Base-by-base conservation (phyloP, 2,888 invertebrate species). In the Platycheirus albimanus region DNA sequence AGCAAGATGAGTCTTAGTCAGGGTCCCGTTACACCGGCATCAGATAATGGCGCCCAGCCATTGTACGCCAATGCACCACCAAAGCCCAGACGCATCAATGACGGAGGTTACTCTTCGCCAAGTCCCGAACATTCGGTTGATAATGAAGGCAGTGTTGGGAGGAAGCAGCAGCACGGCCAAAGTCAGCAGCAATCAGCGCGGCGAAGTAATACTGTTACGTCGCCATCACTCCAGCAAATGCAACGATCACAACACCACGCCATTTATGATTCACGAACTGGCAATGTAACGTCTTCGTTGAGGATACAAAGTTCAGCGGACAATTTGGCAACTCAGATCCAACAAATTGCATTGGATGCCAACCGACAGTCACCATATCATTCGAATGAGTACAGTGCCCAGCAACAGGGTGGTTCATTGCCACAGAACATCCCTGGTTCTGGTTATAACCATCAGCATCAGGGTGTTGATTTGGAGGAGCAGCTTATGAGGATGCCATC, bases 31-130 rank as follows among this genome's bases (percentile, higher is more conserved):
- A 91, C 91, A 24, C 89, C 90, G 0, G 89, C 89, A 2, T 90
- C 90, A 1, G 90, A 90, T 30, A 88, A 87, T 77, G 86, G 86
- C 7, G 87, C 90, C 4, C 95, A 95, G 87, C 96, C 97, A 0
- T 93, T 97, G 1, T 97, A 97, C 88, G 97, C 96, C 0, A 97
- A 97, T 90, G 97, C 97, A 2, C 97, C 97, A 10, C 97, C 97
- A 0, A 97, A 97, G 89, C 97, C 97, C 0, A 92, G 96, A 88
- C 93, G 97, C 66, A 93, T 96, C 36, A 95, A 94, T 84, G 95
- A 96, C 87, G 93, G 93, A 8, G 94, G 94, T 38, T 95, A 95
- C 86, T 94, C 94, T 51, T 95, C 95, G 3, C 95, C 95, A 0
- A 95, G 95, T 87, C 94, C 95, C 41, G 95, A 95, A 86, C 93